These are phyloP conservation scores for Alouatta palliata DNA, from an alignment of 2,113 vertebrate genomes.

Conservation along the genomic window DNA sequence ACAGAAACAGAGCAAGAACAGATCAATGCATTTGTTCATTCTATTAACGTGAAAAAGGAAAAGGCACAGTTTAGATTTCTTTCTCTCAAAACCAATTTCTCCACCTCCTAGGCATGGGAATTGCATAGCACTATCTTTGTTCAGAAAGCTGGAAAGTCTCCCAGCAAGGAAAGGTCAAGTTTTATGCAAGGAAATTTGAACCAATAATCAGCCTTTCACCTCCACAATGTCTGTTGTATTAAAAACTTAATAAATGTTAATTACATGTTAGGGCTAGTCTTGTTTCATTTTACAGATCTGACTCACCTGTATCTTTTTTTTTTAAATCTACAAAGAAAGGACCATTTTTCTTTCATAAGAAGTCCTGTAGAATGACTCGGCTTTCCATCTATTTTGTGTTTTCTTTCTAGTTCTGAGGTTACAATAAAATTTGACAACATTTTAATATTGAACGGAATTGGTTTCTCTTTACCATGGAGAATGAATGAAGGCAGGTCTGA, in stretches of 20 bases:
- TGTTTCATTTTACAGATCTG: slow-evolving; percentile 62
- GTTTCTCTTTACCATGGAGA: background rate
- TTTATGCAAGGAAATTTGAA: slow-evolving; percentile 75
- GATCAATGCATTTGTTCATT: background rate
- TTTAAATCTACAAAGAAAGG: slow-evolving; percentile 44
- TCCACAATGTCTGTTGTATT: slow-evolving; percentile 64
- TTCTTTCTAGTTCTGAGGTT: slow-evolving; percentile 72
- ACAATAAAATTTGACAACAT: slow-evolving; percentile 56
- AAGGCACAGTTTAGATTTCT: slow-evolving; percentile 48
- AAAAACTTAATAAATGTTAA: slow-evolving; percentile 82
- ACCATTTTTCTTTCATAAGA: slow-evolving; percentile 58
- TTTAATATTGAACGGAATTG: slow-evolving; percentile 2
- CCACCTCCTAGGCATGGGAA: slow-evolving; percentile 44
- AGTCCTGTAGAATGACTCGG: slow-evolving; percentile 17
- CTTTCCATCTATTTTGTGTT: slow-evolving; percentile 71
- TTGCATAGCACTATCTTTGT: slow-evolving; percentile 15
- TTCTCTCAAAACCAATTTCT: slow-evolving; percentile 49
- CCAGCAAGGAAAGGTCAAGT: slow-evolving; percentile 63
- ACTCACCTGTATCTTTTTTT: slow-evolving; percentile 44
- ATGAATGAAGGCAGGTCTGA: background rate
- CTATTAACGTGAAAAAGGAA: slow-evolving; percentile 43
- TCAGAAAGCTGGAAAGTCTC: slow-evolving; percentile 62
- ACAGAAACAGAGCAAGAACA: slow-evolving; percentile 50
- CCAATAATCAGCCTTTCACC: slow-evolving; percentile 69
- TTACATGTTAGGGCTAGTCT: slow-evolving; percentile 64